Evolutionary conservation across 1,140 invertebrate genomes (phyloP).

Genomic region (Lineus longissimus): DNA sequence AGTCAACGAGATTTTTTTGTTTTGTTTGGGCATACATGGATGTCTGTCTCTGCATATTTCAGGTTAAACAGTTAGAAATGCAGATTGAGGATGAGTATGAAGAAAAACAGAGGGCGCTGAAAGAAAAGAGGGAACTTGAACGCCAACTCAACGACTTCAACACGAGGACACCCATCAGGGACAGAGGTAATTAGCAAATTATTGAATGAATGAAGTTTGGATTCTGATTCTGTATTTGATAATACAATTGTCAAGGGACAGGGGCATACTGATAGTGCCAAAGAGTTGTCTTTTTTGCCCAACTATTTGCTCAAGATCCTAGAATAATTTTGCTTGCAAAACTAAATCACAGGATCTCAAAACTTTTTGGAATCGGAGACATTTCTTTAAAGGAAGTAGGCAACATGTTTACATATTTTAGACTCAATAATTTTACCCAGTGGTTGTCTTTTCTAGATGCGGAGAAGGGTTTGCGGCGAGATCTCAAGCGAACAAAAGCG

Average conservation of each 20-base stretch:
- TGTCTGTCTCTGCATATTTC: slow-evolving; percentile 14
- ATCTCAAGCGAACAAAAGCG: slow-evolving; percentile 44
- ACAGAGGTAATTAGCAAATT: slow-evolving; percentile 33
- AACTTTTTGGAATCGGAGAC: too few species aligned
- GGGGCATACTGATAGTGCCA: too few species aligned
- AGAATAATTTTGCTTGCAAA: too few species aligned
- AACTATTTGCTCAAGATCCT: too few species aligned
- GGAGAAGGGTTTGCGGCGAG: slow-evolving; percentile 40
- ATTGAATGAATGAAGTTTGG: not conserved
- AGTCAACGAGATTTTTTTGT: too few species aligned
- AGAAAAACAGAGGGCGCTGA: slow-evolving; percentile 76
- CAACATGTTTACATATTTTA: not conserved
- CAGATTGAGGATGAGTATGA: slow-evolving; percentile 91
- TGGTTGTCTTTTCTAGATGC: slow-evolving; percentile 29
- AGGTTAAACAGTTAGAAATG: slow-evolving; percentile 70
- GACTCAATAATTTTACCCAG: not conserved
- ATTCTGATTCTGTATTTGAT: too few species aligned
- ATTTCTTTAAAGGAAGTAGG: not conserved
- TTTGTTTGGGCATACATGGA: not conserved
- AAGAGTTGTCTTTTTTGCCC: too few species aligned
- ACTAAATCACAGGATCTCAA: too few species aligned
- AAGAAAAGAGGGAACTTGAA: slow-evolving; percentile 88
- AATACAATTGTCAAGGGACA: too few species aligned
- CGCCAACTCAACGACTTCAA: slow-evolving; percentile 73
- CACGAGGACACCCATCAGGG: slow-evolving; percentile 52